Evolutionary conservation across 2,113 vertebrate species (phyloP), one percentile per base, ranked within the genome.

Genomic region (Rhinogobius similis): DNA sequence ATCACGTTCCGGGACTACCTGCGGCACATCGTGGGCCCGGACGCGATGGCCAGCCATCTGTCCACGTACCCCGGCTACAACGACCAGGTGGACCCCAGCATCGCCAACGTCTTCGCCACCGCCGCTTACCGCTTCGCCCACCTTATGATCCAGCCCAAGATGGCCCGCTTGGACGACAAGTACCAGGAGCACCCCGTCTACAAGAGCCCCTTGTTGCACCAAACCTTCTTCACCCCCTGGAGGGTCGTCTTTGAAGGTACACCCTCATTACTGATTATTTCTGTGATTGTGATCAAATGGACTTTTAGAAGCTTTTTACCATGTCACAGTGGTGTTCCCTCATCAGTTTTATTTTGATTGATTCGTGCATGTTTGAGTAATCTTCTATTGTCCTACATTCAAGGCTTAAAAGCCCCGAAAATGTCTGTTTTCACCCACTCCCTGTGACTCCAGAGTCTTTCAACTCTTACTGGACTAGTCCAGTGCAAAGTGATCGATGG

Each of bases 81-180:
- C 0, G 89, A 93, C 0, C 76, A 83, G 0, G 89, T 95, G 59
- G 92, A 98, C 78, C 86, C 96, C 0, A 87, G 87, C 5, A 93
- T 97, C 6, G 1, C 95, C 62, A 96, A 91, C 0, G 91, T 95
- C 50, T 98, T 97, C 62, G 84, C 91, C 10, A 96, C 96, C 14
- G 92, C 94, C 1, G 94, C 94, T 18, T 97, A 92, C 84, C 90
- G 94, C 43, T 97, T 96, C 1, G 95, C 90, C 13, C 96, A 97
- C 24, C 76, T 94, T 20, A 87, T 94, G 23, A 16, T 98, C 72
- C 94, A 96, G 20, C 94, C 93, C 0, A 82, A 90, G 27, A 87
- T 95, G 24, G 92, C 91, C 73, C 92, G 94, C 55, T 83, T 96
- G 56, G 7, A 95, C 80, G 85, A 90, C 48, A 63, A 74, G 0